These are phyloP conservation scores for Heliocidaris tuberculata DNA, from an alignment of 35 echinoderm and acorn worm genomes.

Conservation along the genomic window DNA sequence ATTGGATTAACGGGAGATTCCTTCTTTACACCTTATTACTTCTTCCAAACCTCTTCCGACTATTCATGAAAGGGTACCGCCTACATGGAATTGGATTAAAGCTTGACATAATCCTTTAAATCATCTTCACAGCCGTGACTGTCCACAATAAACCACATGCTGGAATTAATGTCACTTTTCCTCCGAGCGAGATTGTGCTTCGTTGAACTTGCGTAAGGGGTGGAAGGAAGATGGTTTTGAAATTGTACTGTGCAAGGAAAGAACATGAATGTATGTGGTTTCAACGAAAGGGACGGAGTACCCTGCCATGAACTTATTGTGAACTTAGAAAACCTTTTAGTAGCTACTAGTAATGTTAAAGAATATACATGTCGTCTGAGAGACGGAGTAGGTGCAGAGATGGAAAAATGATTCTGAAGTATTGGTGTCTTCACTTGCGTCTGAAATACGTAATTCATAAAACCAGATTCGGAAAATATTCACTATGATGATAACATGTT, in stretches of 20 bases:
- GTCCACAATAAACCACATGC: neutral
- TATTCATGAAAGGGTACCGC: neutral
- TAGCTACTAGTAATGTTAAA: neutral
- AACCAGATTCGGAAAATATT: no score
- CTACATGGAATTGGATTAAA: neutral
- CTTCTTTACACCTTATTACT: neutral
- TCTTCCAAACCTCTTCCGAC: neutral
- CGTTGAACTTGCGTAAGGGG: neutral
- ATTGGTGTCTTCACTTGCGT: no score
- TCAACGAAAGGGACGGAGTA: neutral
- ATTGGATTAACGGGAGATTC: neutral
- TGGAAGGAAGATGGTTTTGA: neutral
- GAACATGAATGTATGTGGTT: neutral
- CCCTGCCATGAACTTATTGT: neutral
- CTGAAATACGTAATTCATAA: no score
- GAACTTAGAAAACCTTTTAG: neutral
- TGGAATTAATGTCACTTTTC: neutral
- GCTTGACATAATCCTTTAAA: neutral
- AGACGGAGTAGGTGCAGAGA: no score
- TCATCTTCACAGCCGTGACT: neutral
- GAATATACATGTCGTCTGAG: no score
- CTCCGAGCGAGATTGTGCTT: neutral
- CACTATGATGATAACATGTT: no score
- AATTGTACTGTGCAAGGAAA: neutral
- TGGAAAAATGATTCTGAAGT: no score